A percentile compares a stretch with the other conserved stretches of the same genome.
These are phyloP conservation scores for Philonicus albiceps DNA, from an alignment of 2,888 invertebrate species.

Conservation along the genomic window DNA sequence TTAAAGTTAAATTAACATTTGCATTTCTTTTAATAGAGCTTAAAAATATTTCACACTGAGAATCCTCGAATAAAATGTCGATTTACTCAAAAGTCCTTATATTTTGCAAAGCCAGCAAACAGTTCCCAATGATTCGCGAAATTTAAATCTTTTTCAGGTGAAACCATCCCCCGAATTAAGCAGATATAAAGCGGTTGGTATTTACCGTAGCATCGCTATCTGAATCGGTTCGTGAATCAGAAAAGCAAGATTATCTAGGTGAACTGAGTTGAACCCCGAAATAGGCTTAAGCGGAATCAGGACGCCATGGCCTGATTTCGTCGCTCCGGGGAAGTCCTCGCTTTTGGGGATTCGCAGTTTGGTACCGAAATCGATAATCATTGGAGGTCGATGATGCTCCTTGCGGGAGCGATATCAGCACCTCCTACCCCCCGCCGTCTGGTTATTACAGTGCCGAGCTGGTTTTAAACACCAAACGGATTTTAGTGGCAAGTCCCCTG, in stretches of 20 bases:
- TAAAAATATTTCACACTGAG: too few species aligned
- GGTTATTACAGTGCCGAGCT: neutral
- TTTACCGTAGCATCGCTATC: neutral
- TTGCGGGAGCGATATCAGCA: neutral
- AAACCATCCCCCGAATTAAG: neutral
- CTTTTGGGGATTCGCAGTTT: neutral
- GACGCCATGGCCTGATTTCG: neutral
- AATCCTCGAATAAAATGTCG: neutral
- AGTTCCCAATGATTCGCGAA: neutral
- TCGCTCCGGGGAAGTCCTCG: neutral
- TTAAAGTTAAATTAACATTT: too few species aligned
- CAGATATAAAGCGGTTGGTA: neutral
- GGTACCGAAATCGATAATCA: neutral
- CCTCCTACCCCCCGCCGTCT: neutral
- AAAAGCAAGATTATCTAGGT: conserved; percentile 1
- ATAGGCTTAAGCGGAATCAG: neutral
- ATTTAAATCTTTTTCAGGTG: neutral
- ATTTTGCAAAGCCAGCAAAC: neutral
- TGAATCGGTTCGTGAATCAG: neutral
- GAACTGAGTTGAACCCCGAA: neutral
- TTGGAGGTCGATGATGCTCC: neutral
- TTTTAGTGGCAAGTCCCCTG: neutral
- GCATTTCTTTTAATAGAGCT: too few species aligned
- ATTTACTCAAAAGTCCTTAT: neutral
- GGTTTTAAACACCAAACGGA: neutral